Conservation (phyloP, 2,888 invertebrate genomes). For the Drosophila monieri region DNA sequence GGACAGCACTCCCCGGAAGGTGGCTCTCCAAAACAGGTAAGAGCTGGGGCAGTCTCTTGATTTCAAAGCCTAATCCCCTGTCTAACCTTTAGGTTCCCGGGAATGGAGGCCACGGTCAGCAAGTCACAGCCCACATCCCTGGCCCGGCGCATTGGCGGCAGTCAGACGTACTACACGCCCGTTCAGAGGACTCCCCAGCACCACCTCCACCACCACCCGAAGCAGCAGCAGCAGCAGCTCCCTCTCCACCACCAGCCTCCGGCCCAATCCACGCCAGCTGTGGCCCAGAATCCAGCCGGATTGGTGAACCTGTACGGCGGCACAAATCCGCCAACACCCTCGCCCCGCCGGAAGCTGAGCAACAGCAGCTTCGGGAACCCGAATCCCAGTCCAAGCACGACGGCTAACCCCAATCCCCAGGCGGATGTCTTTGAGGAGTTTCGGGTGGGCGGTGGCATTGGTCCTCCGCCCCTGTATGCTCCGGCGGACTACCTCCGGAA, state of each 20-base stretch:
- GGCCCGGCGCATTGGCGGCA: constrained; percentile 63
- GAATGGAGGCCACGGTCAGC: constrained; percentile 18
- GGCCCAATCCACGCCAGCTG: constrained; percentile 81
- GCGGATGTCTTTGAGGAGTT: constrained; percentile 72
- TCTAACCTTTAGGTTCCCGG: constrained; percentile 83
- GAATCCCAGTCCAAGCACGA: constrained; percentile 38
- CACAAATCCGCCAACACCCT: constrained; percentile 87
- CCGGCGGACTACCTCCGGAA: constrained; percentile 80
- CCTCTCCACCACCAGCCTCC: constrained; percentile 81
- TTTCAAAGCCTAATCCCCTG: not conserved
- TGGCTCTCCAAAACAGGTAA: constrained; percentile 20
- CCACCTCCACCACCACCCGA: constrained; percentile 42
- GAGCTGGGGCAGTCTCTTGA: not conserved
- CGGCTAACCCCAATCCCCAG: constrained; percentile 47
- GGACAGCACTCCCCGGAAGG: constrained; percentile 23
- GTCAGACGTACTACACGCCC: constrained; percentile 70
- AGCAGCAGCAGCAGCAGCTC: constrained; percentile 81
- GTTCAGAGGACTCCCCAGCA: constrained; percentile 69
- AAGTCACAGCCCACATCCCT: constrained; percentile 61
- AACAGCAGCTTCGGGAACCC: constrained; percentile 86
- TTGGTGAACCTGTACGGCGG: constrained; percentile 85
- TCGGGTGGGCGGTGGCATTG: constrained; percentile 75
- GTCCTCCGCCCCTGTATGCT: constrained; percentile 75
- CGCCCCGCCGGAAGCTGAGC: constrained; percentile 90
- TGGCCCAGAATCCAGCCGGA: constrained; percentile 84